These are phyloP conservation scores for Lamellibrachia columna DNA, from an alignment of 2,888 invertebrate genomes.

Conservation along the genomic window DNA sequence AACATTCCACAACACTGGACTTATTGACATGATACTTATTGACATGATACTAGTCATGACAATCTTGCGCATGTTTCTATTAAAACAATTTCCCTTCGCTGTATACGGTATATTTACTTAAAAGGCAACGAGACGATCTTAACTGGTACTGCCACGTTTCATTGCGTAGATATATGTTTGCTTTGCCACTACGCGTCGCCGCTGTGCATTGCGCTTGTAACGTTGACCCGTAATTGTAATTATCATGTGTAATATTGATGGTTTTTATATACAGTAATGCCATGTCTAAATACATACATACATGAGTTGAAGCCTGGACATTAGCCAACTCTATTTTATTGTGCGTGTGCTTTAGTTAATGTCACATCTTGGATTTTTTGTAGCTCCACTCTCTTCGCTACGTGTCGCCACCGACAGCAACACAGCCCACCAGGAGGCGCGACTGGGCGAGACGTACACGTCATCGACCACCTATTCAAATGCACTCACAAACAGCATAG, in stretches of 20 bases:
- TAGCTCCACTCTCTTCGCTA: neutral
- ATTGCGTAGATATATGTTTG: neutral
- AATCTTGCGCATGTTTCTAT: too few relatives aligned
- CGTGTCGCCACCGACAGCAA: constrained; percentile 4
- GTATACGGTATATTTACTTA: neutral
- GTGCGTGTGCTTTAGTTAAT: neutral
- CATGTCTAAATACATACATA: neutral
- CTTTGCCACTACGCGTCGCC: neutral
- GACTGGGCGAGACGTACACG: neutral
- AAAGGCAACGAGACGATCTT: neutral
- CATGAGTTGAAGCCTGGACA: too few relatives aligned
- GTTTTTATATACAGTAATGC: too few relatives aligned
- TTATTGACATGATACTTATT: too few relatives aligned
- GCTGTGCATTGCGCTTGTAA: neutral
- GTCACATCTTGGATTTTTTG: neutral
- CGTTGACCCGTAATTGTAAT: neutral
- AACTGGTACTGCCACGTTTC: neutral
- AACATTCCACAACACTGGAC: too few relatives aligned
- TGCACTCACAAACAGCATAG: neutral
- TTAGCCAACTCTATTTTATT: neutral
- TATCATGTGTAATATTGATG: neutral
- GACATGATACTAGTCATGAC: too few relatives aligned
- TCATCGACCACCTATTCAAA: neutral
- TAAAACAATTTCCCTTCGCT: too few relatives aligned
- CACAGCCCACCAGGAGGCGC: neutral